These are phyloP conservation scores for Turnix velox DNA, from an alignment of 2,113 vertebrate species.

Conservation along the genomic window DNA sequence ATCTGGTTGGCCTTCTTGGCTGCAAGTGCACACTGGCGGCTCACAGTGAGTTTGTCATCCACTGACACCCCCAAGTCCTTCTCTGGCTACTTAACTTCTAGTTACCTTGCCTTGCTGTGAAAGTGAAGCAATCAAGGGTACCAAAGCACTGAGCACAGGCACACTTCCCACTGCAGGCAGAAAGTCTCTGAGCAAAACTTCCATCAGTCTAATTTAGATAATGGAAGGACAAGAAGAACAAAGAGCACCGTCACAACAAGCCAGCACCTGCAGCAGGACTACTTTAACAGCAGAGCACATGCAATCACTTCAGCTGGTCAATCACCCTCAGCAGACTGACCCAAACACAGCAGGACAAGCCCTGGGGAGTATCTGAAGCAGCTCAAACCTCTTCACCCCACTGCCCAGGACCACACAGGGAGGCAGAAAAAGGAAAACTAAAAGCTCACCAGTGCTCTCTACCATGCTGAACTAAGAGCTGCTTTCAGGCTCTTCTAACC, in stretches of 20 bases:
- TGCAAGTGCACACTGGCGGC: too few species aligned
- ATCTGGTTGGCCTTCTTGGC: too few species aligned
- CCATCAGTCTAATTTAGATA: background rate
- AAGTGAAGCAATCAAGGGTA: background rate
- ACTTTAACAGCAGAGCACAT: background rate
- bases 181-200: background rate
- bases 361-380: background rate
- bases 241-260: background rate
- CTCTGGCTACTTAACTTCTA: background rate
- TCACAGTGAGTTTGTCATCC: too few species aligned
- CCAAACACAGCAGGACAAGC: accelerated
- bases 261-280: background rate
- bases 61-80: too few species aligned
- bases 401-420: background rate
- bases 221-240: background rate
- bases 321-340: background rate
- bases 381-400: background rate
- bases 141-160: background rate
- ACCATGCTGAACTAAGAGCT: background rate
- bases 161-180: background rate
- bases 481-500: background rate
- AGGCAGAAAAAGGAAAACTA: background rate
- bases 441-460: background rate
- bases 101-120: background rate
- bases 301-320: background rate